A percentile compares a stretch with the other conserved stretches of the same genome.
phyloP scores from a whole-genome alignment of 2,888 invertebrate species.

The Mactromeris polynyma region DNA sequence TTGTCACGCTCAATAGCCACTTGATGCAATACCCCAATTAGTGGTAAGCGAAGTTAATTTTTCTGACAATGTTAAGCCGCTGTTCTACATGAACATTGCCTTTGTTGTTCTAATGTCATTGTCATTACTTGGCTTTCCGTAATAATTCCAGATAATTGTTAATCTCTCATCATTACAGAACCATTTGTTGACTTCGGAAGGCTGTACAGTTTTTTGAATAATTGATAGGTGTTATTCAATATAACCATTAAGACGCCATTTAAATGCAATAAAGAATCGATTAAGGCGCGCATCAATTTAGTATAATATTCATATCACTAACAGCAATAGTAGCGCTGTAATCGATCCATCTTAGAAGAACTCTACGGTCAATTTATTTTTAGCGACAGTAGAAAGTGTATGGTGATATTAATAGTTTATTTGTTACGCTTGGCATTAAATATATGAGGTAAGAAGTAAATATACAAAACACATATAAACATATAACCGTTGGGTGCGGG shows the following conservation, averaged over 20 bases:
- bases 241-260: neutral
- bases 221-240: neutral
- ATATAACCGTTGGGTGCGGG: too few relatives aligned
- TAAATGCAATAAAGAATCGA: neutral
- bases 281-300: neutral
- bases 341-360: neutral
- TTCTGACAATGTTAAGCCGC: neutral
- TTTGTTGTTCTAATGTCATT: neutral
- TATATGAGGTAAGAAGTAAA: too few relatives aligned
- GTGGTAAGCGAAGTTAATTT: neutral
- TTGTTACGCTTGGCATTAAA: too few relatives aligned
- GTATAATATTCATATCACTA: neutral
- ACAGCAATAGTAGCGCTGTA: neutral
- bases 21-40: neutral
- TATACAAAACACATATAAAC: too few relatives aligned
- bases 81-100: neutral
- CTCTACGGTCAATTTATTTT: too few relatives aligned
- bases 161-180: neutral
- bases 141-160: neutral
- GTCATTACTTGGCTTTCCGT: neutral
- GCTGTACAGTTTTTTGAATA: neutral
- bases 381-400: too few relatives aligned
- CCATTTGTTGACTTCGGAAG: neutral
- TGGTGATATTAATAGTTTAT: too few relatives aligned
- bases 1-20: neutral